phyloP scores from a whole-genome alignment of 1,140 invertebrate species.

The Drosophila mayri region DNA sequence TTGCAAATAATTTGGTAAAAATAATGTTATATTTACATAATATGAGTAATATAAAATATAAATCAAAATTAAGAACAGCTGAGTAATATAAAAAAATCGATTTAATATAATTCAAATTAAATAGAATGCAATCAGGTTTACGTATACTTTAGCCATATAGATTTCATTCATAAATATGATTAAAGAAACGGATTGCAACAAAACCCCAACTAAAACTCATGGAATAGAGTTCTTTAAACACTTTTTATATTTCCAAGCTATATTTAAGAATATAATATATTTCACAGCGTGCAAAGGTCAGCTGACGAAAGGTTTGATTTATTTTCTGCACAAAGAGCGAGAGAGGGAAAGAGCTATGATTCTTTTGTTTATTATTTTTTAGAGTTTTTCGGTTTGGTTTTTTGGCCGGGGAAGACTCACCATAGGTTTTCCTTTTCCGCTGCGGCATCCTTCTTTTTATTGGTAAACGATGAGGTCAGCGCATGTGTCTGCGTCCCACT shows the following conservation, averaged over 20 bases:
- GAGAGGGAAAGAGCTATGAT: neutral
- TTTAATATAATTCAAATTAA: too few relatives aligned
- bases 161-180: neutral
- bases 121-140: neutral
- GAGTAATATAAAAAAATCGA: neutral
- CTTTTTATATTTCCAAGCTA: neutral
- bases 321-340: conserved; percentile 12
- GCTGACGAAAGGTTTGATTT: conserved; percentile 62
- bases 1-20: neutral
- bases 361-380: conserved; percentile 7
- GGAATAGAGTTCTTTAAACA: neutral
- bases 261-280: conserved; percentile 14
- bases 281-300: conserved; percentile 58
- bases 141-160: too few relatives aligned
- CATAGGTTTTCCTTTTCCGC: conserved; percentile 81
- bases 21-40: neutral
- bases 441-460: conserved; percentile 78
- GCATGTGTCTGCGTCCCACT: conserved; percentile 80
- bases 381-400: too few relatives aligned
- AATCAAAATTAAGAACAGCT: neutral
- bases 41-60: neutral
- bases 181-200: neutral
- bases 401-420: conserved; percentile 51
- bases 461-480: conserved; percentile 84
- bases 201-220: neutral